These are phyloP conservation scores for Aphidius gifuensis DNA, from an alignment of 1,140 invertebrate species.

Conservation along the genomic window DNA sequence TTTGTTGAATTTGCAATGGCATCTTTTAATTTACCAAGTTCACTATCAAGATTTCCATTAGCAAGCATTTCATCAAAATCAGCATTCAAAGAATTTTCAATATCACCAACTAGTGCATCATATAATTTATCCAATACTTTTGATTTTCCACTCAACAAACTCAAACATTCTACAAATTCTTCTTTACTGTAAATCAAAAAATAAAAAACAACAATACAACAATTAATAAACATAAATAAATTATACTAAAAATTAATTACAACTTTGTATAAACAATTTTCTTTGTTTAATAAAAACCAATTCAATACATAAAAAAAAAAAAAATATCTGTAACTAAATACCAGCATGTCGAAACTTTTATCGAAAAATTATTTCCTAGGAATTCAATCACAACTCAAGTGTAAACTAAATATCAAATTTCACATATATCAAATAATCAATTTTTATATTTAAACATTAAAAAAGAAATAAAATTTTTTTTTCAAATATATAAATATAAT, in stretches of 20 bases:
- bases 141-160: constrained; percentile 25
- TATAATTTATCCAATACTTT: constrained; percentile 29
- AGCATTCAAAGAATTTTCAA: constrained; percentile 29
- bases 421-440: background rate
- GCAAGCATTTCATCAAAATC: constrained; percentile 32
- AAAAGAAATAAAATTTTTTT: background rate
- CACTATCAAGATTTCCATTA: constrained; percentile 30
- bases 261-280: constrained; percentile 3
- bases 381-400: too few relatives aligned
- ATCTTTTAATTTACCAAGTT: constrained; percentile 30
- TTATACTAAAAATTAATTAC: too few relatives aligned
- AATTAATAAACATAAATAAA: too few relatives aligned
- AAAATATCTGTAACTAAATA: constrained; percentile 12
- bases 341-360: too few relatives aligned
- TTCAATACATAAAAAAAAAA: background rate
- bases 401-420: too few relatives aligned
- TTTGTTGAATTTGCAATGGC: constrained; percentile 25
- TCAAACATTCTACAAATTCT: constrained; percentile 33
- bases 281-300: constrained; percentile 28
- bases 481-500: too few relatives aligned
- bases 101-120: constrained; percentile 30
- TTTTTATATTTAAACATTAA: background rate
- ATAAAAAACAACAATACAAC: too few relatives aligned
- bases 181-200: background rate
- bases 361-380: too few relatives aligned